Evolutionary conservation across 2,797 vertebrate species (phyloP).

Genomic region (Tenualosa thibaudeaui): DNA sequence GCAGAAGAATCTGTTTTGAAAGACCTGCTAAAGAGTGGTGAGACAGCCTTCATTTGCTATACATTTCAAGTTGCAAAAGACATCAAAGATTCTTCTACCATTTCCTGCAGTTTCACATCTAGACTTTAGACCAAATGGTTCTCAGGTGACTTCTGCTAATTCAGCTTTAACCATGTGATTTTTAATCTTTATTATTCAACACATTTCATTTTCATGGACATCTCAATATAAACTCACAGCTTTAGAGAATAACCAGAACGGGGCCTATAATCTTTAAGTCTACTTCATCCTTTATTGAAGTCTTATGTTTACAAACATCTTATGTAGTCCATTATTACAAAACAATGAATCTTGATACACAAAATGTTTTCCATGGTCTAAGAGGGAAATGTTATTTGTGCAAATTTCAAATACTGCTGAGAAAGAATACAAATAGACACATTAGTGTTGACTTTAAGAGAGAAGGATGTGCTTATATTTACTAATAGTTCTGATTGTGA

Average conservation of each 20-base stretch:
- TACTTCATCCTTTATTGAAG: conserved; percentile 60
- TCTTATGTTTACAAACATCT: conserved; percentile 60
- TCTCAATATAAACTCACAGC: not conserved
- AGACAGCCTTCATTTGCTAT: no score
- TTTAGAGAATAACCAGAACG: not conserved
- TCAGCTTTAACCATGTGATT: no score
- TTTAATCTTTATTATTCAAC: no score
- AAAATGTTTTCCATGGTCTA: not conserved
- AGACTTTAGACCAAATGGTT: no score
- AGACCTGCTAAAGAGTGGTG: no score
- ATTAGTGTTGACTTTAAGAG: conserved; percentile 7
- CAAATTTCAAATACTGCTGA: not conserved
- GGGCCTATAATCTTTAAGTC: not conserved
- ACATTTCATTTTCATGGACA: no score
- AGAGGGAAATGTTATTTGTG: not conserved
- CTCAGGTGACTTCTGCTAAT: no score
- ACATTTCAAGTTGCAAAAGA: no score
- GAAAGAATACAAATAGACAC: not conserved
- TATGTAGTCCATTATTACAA: conserved; percentile 54
- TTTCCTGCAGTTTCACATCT: no score
- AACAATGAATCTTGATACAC: not conserved
- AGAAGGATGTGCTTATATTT: not conserved
- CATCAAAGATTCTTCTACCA: no score
- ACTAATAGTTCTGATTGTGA: not conserved
- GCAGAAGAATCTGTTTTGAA: no score